A percentile compares a stretch with the other conserved stretches of the same genome.
phyloP scores from a whole-genome alignment of 2,113 vertebrate species.

The Ctenomys sociabilis region DNA sequence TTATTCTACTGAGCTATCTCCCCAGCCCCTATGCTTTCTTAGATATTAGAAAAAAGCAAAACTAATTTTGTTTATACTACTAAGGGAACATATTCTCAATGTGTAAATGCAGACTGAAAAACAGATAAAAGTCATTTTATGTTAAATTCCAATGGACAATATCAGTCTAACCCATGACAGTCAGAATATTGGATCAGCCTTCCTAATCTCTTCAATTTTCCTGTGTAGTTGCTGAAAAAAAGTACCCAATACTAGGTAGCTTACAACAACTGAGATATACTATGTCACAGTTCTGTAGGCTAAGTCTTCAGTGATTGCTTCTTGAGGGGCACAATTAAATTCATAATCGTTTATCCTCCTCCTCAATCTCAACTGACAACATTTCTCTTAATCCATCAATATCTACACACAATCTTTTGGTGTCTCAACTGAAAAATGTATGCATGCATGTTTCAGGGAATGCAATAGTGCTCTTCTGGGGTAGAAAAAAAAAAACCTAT shows the following conservation, averaged over 20 bases:
- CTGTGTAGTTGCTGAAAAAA: neutral
- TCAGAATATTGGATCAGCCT: neutral
- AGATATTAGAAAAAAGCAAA: slow-evolving; percentile 8
- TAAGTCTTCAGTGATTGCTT: neutral
- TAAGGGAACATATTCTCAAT: neutral
- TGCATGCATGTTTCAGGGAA: neutral
- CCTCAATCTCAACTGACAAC: neutral
- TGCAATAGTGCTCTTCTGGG: neutral
- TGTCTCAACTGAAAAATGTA: neutral
- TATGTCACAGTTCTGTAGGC: neutral
- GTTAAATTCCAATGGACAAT: slow-evolving; percentile 21
- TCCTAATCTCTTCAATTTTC: neutral
- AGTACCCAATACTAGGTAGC: neutral
- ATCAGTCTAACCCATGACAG: neutral
- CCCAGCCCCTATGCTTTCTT: neutral
- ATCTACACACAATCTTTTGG: neutral
- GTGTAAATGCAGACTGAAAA: slow-evolving; percentile 13
- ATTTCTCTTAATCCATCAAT: neutral
- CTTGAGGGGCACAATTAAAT: neutral
- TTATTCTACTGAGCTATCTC: too few relatives aligned
- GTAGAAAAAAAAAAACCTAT: neutral
- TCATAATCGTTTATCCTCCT: neutral
- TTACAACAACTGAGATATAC: neutral
- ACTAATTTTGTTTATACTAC: slow-evolving; percentile 1
- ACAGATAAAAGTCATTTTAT: neutral